Percentiles rank a stretch among this genome's conserved stretches.
phyloP scores from a whole-genome alignment of 2,797 vertebrate species.

The Vireo griseus region DNA sequence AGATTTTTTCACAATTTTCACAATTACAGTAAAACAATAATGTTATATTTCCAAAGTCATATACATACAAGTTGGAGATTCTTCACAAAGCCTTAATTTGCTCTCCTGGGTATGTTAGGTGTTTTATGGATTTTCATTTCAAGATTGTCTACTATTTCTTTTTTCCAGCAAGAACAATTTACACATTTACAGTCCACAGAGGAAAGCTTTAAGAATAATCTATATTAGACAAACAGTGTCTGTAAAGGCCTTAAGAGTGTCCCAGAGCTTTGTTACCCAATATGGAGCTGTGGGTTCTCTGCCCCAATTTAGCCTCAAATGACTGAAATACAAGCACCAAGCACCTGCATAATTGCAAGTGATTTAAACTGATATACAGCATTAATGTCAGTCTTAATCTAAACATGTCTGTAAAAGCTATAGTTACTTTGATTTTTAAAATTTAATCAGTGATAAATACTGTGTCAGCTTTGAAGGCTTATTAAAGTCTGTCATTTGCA shows the following conservation, averaged over 20 bases:
- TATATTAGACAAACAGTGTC: background rate
- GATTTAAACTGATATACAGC: conserved; percentile 4
- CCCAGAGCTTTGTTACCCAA: background rate
- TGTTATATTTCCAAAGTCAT: background rate
- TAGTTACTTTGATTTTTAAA: conserved; percentile 53
- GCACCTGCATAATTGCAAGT: conserved; percentile 39
- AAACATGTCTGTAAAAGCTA: conserved; percentile 41
- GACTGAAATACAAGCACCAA: background rate
- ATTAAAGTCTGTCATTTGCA: conserved; percentile 48
- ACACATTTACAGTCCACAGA: background rate
- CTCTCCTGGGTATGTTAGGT: background rate
- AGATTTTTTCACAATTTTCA: background rate
- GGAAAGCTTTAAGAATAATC: background rate
- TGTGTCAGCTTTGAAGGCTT: conserved; percentile 54
- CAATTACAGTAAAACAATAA: background rate
- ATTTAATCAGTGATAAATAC: conserved; percentile 61
- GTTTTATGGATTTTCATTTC: background rate
- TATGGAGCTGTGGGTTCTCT: background rate
- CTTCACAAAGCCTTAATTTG: conserved; percentile 20
- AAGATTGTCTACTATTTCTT: background rate
- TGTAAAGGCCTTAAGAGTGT: background rate
- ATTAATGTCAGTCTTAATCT: conserved; percentile 53
- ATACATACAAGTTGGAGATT: background rate
- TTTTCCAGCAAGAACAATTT: background rate
- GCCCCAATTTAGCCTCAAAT: background rate